Evolutionary conservation across 2,797 vertebrate species (phyloP).

Genomic region (Odontamblyopus rebecca): DNA sequence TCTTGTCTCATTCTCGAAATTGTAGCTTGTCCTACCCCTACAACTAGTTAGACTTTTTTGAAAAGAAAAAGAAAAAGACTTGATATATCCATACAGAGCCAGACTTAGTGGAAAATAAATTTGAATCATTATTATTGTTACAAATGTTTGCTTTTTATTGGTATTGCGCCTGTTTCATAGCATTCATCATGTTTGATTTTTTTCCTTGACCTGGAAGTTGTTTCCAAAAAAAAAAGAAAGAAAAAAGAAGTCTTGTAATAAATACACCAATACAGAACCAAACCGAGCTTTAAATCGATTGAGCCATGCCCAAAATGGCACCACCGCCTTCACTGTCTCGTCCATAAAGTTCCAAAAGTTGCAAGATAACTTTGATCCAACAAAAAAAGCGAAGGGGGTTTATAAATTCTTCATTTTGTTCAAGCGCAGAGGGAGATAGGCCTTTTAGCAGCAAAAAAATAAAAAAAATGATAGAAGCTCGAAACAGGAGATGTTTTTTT

Average conservation of each 20-base stretch:
- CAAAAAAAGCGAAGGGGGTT: slow-evolving; percentile 25
- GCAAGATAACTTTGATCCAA: slow-evolving; percentile 43
- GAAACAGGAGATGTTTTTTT: slow-evolving; percentile 57
- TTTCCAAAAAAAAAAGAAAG: no score
- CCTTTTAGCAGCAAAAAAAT: slow-evolving; percentile 52
- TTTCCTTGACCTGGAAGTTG: no score
- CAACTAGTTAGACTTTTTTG: no score
- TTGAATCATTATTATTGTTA: no score
- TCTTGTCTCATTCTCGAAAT: no score
- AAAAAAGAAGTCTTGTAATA: no score
- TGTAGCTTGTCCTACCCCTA: no score
- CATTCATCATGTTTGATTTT: no score
- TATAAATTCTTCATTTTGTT: slow-evolving; percentile 55
- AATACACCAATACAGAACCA: not conserved
- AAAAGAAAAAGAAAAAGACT: slow-evolving; percentile 5
- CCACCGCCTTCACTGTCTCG: not conserved
- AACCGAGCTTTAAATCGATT: not conserved
- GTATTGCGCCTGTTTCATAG: no score
- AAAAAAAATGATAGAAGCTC: slow-evolving; percentile 39
- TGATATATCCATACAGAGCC: not conserved
- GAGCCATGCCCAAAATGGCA: not conserved
- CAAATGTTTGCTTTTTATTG: no score
- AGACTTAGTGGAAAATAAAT: no score
- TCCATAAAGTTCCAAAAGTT: slow-evolving; percentile 22
- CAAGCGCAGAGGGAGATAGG: slow-evolving; percentile 33